These are phyloP conservation scores for Toxotes chatareus DNA, from an alignment of 2,113 vertebrate genomes.

Conservation along the genomic window DNA sequence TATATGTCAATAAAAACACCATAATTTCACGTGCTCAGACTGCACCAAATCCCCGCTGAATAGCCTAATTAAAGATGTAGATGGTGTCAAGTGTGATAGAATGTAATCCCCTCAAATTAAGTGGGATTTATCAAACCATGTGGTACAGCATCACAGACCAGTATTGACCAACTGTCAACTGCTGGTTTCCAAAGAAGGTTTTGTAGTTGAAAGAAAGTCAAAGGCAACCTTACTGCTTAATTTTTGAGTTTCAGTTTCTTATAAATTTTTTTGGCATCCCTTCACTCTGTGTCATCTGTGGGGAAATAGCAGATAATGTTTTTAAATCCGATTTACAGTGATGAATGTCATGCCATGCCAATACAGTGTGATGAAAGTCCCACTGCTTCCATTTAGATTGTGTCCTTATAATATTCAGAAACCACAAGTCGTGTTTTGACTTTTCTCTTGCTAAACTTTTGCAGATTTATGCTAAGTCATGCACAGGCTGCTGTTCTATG, in stretches of 20 bases:
- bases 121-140: conserved; percentile 9
- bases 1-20: background rate
- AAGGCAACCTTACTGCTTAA: background rate
- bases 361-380: background rate
- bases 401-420: background rate
- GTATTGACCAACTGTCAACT: background rate
- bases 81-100: background rate
- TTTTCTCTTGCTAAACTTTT: background rate
- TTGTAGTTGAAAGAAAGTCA: background rate
- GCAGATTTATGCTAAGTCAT: conserved; percentile 32
- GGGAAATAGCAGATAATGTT: background rate
- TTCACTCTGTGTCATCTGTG: background rate
- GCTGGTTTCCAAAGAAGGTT: background rate
- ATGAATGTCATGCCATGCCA: background rate
- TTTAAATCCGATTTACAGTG: background rate
- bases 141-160: background rate
- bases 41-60: conserved; percentile 8
- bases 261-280: background rate
- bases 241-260: background rate
- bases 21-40: background rate
- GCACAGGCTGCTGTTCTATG: background rate
- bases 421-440: background rate
- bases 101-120: background rate
- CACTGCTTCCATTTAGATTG: background rate
- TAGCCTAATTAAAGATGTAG: background rate